Evolutionary conservation across 2,113 vertebrate genomes (phyloP), one percentile per base, ranked within the genome.

Genomic region (Drymodes brunneopygia): DNA sequence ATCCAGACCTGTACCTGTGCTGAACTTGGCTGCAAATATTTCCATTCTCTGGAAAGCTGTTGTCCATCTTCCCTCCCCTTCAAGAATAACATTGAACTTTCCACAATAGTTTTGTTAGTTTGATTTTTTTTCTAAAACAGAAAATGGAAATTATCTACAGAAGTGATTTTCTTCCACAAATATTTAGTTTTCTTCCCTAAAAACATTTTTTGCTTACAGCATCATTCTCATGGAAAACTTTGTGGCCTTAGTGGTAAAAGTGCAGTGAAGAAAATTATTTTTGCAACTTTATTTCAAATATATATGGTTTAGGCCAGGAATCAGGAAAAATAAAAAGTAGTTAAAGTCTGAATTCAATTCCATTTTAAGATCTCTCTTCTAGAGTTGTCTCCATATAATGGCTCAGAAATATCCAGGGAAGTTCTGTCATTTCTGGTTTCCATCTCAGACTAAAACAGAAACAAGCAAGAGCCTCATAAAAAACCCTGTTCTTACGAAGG

Each of bases 351-450:
- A 35, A 54, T 85, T 84, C 25, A 57, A 29, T 82, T 91, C 31
- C 31, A 47, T 79, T 95, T 89, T 42, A 72, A 96, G 47, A 54
- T 70, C 33, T 92, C 29, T 77, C 38, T 82, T 91, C 81, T 48
- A 90, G 51, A 83, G 6, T 19, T 66, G 25, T 77, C 35, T 88
- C 50, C 70, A 12, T 80, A 54, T 70, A 90, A 80, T 64, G 64
- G 38, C 38, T 91, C 58, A 83, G 53, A 95, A 95, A 92, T 80
- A 40, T 77, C 74, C 62, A 80, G 79, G 79, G 93, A 95, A 86
- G n/a, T 64, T 93, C 75, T 93, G 71, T 65, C 75, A 78, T 86
- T 88, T 92, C 92, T 93, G 60, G 48, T 94, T 96, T 96, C 71
- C n/a, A 74, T 81, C 71, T 93, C 74, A 83, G 79, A 64, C 60